These are phyloP conservation scores for Thecophora atra DNA, from an alignment of 2,888 invertebrate genomes.

Conservation along the genomic window DNA sequence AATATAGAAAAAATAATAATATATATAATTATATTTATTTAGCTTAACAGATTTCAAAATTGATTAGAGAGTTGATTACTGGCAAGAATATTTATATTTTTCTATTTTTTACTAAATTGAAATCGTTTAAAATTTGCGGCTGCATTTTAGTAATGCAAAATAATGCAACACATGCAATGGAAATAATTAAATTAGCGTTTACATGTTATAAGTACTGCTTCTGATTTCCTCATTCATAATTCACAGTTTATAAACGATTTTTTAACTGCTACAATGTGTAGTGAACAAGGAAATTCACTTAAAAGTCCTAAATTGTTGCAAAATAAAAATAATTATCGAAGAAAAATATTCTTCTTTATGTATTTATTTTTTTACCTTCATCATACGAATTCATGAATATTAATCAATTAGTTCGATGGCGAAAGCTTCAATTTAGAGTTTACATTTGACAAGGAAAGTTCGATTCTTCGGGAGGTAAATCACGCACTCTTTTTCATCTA, in stretches of 20 bases:
- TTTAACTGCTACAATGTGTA: background rate
- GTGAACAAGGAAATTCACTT: constrained; percentile 43
- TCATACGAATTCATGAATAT: background rate
- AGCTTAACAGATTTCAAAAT: no score
- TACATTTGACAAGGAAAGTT: background rate
- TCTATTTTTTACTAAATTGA: no score
- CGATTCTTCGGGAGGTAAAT: background rate
- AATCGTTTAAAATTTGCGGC: no score
- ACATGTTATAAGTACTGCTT: background rate
- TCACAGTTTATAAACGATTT: background rate
- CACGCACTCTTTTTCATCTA: background rate
- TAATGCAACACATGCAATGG: background rate
- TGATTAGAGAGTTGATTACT: no score
- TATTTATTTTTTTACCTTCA: background rate
- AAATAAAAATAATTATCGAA: constrained; percentile 20
- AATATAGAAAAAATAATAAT: no score
- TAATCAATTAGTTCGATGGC: background rate
- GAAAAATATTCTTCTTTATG: background rate
- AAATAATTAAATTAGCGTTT: background rate
- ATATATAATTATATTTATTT: no score
- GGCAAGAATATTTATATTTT: no score
- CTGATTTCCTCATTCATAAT: background rate
- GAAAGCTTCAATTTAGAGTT: background rate
- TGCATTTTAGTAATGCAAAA: no score
- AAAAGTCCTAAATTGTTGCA: constrained; percentile 39